Conservation (phyloP, 2,113 vertebrate species). For the Mellivora capensis region DNA sequence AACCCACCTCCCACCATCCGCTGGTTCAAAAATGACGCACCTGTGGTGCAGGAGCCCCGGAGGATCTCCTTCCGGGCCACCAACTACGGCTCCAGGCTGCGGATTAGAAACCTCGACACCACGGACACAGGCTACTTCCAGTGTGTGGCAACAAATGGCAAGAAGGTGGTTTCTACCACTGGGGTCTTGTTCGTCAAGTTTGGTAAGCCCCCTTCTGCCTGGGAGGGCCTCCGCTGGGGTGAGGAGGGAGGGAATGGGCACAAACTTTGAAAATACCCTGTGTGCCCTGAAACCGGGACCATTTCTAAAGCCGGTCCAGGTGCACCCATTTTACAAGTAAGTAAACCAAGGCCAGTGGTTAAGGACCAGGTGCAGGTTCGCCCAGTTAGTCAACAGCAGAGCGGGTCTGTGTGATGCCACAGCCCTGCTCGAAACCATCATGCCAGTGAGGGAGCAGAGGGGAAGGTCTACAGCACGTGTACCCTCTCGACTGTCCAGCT, state of each 20-base stretch:
- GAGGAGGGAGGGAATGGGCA: background rate
- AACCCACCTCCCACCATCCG: conserved; percentile 89
- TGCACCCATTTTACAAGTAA: background rate
- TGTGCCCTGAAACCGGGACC: background rate
- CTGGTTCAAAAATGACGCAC: conserved; percentile 98
- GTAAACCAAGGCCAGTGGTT: background rate
- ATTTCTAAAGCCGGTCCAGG: background rate
- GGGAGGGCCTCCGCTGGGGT: background rate
- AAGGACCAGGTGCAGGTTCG: background rate
- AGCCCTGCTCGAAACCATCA: background rate
- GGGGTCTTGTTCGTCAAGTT: conserved; percentile 98
- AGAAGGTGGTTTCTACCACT: conserved; percentile 93
- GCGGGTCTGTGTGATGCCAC: background rate
- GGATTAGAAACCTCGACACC: conserved; percentile 96
- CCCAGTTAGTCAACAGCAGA: background rate
- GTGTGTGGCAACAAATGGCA: conserved; percentile 92
- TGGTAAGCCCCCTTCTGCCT: conserved; percentile 82
- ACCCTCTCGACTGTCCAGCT: background rate
- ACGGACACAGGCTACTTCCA: conserved; percentile 99
- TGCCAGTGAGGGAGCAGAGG: background rate
- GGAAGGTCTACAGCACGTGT: background rate
- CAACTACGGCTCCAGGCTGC: conserved; percentile 91
- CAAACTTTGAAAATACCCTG: background rate
- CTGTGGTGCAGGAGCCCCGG: conserved; percentile 94
- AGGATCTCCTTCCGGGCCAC: conserved; percentile 92